Percentiles rank a stretch among this genome's conserved stretches.
Conservation (phyloP, 2,888 invertebrate genomes). For the Neuroscelio doddi region DNA sequence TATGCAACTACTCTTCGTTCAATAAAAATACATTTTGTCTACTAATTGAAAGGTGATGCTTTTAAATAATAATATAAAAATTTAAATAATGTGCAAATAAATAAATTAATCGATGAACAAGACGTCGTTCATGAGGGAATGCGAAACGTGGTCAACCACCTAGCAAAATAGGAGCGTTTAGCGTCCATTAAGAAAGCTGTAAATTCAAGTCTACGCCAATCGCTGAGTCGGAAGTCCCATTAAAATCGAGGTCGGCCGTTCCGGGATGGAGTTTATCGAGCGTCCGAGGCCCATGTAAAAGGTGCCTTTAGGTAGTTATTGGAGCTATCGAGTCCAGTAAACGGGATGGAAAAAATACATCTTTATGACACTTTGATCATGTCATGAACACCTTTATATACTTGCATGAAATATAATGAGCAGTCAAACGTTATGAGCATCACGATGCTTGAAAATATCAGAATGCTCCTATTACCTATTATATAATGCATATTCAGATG, state of each 20-base stretch:
- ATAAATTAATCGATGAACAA: conserved; percentile 18
- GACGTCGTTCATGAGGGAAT: conserved; percentile 28
- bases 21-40: no score
- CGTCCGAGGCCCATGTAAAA: conserved; percentile 30
- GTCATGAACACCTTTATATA: conserved; percentile 20
- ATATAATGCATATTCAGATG: conserved; percentile 18
- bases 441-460: conserved; percentile 22
- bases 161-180: conserved; percentile 38
- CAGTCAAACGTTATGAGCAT: conserved; percentile 27
- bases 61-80: no score
- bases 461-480: conserved; percentile 20
- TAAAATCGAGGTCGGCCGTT: conserved; percentile 40
- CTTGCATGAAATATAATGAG: conserved; percentile 24
- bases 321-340: conserved; percentile 18
- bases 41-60: no score
- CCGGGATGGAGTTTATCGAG: conserved; percentile 32
- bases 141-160: conserved; percentile 27
- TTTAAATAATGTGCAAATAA: no score
- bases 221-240: conserved; percentile 40
- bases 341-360: conserved; percentile 12
- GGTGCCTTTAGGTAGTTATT: conserved; percentile 25
- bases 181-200: conserved; percentile 39
- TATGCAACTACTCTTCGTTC: no score
- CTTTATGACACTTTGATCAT: conserved; percentile 27
- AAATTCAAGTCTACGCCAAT: conserved; percentile 38